These are phyloP conservation scores for Tinea trinotella DNA, from an alignment of 2,888 invertebrate genomes.

Conservation along the genomic window DNA sequence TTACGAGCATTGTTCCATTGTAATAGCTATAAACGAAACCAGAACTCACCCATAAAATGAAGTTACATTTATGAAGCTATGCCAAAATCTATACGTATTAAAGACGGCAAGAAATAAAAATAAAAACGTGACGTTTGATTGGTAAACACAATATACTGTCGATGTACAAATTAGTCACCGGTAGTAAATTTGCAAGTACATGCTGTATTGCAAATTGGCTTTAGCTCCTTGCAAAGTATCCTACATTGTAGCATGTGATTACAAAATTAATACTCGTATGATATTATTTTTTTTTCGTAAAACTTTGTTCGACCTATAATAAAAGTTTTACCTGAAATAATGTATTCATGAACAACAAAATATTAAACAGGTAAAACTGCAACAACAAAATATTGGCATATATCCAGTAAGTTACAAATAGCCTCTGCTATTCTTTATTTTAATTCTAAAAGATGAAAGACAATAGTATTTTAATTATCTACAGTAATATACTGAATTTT, in stretches of 20 bases:
- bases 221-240: background rate
- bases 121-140: constrained; percentile 11
- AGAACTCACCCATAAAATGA: constrained; percentile 17
- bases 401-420: constrained; percentile 11
- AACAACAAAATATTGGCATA: constrained; percentile 9
- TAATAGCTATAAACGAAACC: constrained; percentile 15
- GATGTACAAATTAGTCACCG: background rate
- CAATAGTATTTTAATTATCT: background rate
- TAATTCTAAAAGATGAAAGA: background rate
- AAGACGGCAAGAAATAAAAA: constrained; percentile 8
- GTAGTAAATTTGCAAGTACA: background rate
- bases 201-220: background rate
- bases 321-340: background rate
- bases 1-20: background rate
- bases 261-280: too few relatives aligned
- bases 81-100: constrained; percentile 25
- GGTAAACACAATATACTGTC: background rate
- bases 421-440: background rate
- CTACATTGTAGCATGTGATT: too few relatives aligned
- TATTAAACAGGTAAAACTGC: constrained; percentile 4
- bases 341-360: background rate
- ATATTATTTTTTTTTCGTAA: too few relatives aligned
- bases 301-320: too few relatives aligned
- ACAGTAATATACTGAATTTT: background rate
- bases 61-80: constrained; percentile 26